Base-by-base conservation (phyloP, 2,888 invertebrate genomes). In the Chymomyza caudatula region DNA sequence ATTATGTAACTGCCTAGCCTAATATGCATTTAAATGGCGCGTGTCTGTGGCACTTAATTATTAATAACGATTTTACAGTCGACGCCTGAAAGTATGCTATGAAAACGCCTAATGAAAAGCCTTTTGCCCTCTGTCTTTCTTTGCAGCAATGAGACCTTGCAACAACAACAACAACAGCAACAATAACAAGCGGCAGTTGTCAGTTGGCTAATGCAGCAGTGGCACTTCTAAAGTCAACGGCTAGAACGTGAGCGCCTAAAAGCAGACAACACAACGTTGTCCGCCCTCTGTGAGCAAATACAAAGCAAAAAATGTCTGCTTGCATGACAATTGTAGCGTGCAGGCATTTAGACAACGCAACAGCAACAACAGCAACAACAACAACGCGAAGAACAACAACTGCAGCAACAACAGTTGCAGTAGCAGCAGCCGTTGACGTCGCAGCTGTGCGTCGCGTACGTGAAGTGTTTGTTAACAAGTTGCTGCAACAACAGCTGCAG, bases 271-370 rank as follows among this genome's bases (percentile, higher is more conserved):
- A 23, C 54, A 51, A 23, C 19, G 11, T 43, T 42, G 42, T 59
- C 47, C 2, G 19, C 17, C n/a, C 52, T 57, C 60, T 57, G 57
- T 53, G 22, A 64, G 51, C 20, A 64, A 58, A 62, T 54, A 63
- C 51, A 59, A 66, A 67, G 44, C 63, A 65, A 74, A 86, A 80
- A 87, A 86, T 87, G 87, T 74, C 77, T 76, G 79, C 79, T 86
- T 85, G 78, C 85, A 82, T 81, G 85, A 87, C 86, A 88, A 87
- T 88, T 87, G 87, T 80, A 77, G 79, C 74, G 77, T 82, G 85
- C 84, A 81, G 76, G 87, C 85, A 86, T 87, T 87, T 79, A 87
- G 78, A 79, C 76, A 82, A 78, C 74, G 76, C 72, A 72, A 67
- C 71, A 76, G 63, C 67, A 69, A 47, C 57, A 69, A 47, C 60